Evolutionary conservation across 1,140 invertebrate genomes (phyloP).

Genomic region (Drosophila nebulosa): DNA sequence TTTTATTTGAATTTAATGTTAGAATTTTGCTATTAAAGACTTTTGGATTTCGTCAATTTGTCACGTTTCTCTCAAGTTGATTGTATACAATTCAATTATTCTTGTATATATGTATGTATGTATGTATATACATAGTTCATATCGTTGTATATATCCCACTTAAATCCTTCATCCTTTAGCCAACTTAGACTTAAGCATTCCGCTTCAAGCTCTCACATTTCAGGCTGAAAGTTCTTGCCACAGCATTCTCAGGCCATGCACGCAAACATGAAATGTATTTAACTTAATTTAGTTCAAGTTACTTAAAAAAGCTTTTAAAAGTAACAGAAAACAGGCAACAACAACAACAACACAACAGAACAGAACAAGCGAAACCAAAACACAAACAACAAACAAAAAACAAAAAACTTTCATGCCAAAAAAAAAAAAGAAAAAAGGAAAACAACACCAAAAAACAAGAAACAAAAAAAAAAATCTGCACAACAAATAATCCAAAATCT

Average conservation of each 20-base stretch:
- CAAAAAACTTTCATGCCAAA: slow-evolving; percentile 3
- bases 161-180: not conserved
- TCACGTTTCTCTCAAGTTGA: not conserved
- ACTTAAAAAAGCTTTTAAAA: slow-evolving; percentile 79
- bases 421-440: slow-evolving; percentile 28
- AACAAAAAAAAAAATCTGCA: not conserved
- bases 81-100: too few relatives aligned
- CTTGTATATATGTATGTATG: too few relatives aligned
- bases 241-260: slow-evolving; percentile 13
- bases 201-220: not conserved
- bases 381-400: slow-evolving; percentile 28
- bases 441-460: not conserved
- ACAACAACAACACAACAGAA: slow-evolving; percentile 20
- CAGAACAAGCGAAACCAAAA: slow-evolving; percentile 30
- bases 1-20: too few relatives aligned
- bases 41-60: not conserved
- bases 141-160: too few relatives aligned
- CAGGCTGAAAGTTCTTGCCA: not conserved
- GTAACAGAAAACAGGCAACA: slow-evolving; percentile 45
- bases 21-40: not conserved
- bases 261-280: slow-evolving; percentile 51
- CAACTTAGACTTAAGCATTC: not conserved
- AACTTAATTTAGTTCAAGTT: slow-evolving; percentile 76
- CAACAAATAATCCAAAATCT: not conserved
- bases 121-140: too few relatives aligned